phyloP scores from a whole-genome alignment of 2,113 vertebrate genomes.

The Phrynosoma platyrhinos region DNA sequence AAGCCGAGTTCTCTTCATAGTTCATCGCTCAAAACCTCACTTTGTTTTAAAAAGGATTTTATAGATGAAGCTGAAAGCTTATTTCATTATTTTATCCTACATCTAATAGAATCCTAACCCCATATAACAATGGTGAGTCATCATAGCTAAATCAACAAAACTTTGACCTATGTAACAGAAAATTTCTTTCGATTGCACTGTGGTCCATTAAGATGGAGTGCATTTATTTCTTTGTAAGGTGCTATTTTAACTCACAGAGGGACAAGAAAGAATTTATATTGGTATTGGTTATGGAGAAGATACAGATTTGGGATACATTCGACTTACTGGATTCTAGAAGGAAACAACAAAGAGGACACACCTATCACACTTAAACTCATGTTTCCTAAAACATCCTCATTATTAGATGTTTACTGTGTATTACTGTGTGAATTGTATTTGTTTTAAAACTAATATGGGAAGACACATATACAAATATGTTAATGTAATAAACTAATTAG shows the following conservation, averaged over 20 bases:
- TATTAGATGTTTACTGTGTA: background rate
- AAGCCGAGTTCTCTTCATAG: background rate
- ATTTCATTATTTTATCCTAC: constrained; percentile 14
- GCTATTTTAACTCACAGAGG: background rate
- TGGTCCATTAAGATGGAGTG: background rate
- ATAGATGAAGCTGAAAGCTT: constrained; percentile 11
- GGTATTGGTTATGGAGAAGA: background rate
- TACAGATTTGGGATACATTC: background rate
- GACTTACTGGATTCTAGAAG: background rate
- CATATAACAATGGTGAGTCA: background rate
- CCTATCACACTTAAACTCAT: background rate
- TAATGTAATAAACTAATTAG: background rate
- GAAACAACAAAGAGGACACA: background rate
- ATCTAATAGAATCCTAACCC: background rate
- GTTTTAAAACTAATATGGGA: background rate
- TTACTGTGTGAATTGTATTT: background rate
- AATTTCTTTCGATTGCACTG: background rate
- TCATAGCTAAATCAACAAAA: background rate
- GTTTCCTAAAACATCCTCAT: background rate
- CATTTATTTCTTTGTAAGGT: background rate
- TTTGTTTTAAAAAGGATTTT: constrained; percentile 13
- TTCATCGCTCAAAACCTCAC: background rate
- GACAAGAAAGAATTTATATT: too few species aligned
- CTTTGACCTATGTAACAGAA: too few species aligned
- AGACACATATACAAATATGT: too few species aligned